Conservation (phyloP, 1,140 invertebrate species). For the Scaptomyza pallida region DNA sequence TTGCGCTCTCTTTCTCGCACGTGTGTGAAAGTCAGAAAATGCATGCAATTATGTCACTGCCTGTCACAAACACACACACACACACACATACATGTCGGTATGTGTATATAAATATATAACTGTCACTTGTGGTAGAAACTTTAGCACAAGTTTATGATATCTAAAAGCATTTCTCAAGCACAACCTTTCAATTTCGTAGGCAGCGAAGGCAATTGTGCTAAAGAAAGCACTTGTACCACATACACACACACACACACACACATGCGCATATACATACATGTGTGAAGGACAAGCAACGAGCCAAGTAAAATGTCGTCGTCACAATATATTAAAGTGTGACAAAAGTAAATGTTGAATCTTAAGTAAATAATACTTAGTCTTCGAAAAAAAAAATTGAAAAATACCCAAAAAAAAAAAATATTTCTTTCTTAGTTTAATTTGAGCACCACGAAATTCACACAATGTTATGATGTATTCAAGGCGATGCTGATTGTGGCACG, state of each 20-base stretch:
- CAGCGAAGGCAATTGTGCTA: slow-evolving; percentile 15
- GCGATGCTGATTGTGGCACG: too few relatives aligned
- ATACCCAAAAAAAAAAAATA: too few relatives aligned
- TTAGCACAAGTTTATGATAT: slow-evolving; percentile 18
- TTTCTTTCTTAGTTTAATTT: too few relatives aligned
- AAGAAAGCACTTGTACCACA: slow-evolving; percentile 3
- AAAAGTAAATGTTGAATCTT: background rate
- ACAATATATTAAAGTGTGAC: background rate
- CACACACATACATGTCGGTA: slow-evolving; percentile 3
- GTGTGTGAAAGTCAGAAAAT: slow-evolving; percentile 52
- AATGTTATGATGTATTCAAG: too few relatives aligned
- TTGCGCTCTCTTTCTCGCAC: slow-evolving; percentile 21
- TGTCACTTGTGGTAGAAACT: slow-evolving; percentile 16
- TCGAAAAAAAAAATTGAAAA: too few relatives aligned
- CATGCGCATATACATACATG: too few relatives aligned
- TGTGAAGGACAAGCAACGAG: background rate
- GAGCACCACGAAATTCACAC: too few relatives aligned
- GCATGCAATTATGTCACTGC: slow-evolving; percentile 43
- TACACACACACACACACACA: background rate
- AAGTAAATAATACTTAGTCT: background rate
- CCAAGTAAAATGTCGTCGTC: background rate
- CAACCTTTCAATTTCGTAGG: slow-evolving; percentile 25
- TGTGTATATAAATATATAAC: slow-evolving; percentile 1
- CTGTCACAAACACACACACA: slow-evolving; percentile 8
- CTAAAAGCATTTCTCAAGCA: slow-evolving; percentile 25